Base-by-base conservation (phyloP, 2,797 vertebrate species). In the Spondyliosoma cantharus region DNA sequence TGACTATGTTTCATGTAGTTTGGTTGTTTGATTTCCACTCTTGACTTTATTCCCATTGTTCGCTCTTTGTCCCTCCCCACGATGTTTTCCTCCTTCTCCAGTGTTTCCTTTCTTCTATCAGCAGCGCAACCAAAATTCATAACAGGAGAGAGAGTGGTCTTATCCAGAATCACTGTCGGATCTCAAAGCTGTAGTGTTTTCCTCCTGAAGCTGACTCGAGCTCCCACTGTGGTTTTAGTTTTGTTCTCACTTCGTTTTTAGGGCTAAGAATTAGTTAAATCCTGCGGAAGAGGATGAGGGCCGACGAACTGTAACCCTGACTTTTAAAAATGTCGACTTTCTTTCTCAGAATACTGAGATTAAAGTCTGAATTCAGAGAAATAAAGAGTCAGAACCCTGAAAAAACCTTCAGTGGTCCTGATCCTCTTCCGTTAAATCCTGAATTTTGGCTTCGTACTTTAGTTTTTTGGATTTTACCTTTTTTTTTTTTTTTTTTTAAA, bases 51-150 rank as follows among this genome's bases (percentile, higher is more conserved):
- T 52, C 60, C 70, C 29, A 56, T 19, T 52, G 16, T 82, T 79
- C 24, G 15, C 42, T 80, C 60, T 22, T 45, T 64, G 37, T 37
- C 37, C 37, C 37, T 61, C 49, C 45, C 29, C 52, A 14, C n/a
- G 50, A 74, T 81, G 49, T 77, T 76, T 65, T 57, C 25, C 45
- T 77, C 54, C 17, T 25, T 53, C 42, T 60, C 14, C 5, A 15
- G 37, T 32, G 37, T 58, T 72, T 63, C 13, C 61, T 76, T 37
- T 77, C 68, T 62, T 78, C 78, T 88, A 71, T 86, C 84, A 92
- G 88, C 93, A 93, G 83, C 87, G 69, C 89, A 93, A 94, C 93
- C 95, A 94, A 94, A 96, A 91, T 81, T 76, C 70, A 50, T 46
- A 80, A 82, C 37, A 54, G 82, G 80, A 76, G 85, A 77, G 73